Conservation (phyloP, 2,113 vertebrate genomes). For the Prunella fulvescens region DNA sequence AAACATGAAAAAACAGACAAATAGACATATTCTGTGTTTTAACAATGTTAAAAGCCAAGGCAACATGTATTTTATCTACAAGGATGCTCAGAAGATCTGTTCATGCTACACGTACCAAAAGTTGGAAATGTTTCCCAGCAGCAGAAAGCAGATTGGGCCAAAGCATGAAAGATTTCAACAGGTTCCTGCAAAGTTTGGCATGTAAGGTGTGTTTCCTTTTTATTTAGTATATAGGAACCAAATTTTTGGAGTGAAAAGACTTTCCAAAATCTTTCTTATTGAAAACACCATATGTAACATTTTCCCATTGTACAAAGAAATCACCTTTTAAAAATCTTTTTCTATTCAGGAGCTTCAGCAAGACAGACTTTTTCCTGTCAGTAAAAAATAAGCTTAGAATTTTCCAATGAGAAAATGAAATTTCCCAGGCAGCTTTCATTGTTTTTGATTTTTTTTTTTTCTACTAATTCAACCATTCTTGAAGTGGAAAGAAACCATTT, state of each 20-base stretch:
- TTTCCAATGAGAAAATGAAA: constrained; percentile 3
- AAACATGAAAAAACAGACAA: neutral
- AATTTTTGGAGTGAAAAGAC: neutral
- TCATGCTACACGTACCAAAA: neutral
- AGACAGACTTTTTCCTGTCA: neutral
- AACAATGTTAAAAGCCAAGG: neutral
- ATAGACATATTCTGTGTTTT: neutral
- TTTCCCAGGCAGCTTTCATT: neutral
- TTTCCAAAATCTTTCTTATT: neutral
- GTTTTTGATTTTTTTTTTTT: neutral
- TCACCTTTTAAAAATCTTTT: too few species aligned
- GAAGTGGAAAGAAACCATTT: constrained; percentile 7
- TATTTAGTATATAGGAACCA: neutral
- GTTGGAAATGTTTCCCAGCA: neutral
- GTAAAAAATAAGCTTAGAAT: neutral
- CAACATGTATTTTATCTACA: neutral
- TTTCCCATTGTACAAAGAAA: neutral
- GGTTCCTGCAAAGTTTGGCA: neutral
- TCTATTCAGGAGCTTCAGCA: neutral
- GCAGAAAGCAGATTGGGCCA: neutral
- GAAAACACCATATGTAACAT: neutral
- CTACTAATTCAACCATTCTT: neutral
- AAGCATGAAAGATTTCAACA: neutral
- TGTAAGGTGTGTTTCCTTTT: neutral
- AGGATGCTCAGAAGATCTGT: neutral